phyloP scores from a whole-genome alignment of 2,113 vertebrate species.

The Myodes glareolus region DNA sequence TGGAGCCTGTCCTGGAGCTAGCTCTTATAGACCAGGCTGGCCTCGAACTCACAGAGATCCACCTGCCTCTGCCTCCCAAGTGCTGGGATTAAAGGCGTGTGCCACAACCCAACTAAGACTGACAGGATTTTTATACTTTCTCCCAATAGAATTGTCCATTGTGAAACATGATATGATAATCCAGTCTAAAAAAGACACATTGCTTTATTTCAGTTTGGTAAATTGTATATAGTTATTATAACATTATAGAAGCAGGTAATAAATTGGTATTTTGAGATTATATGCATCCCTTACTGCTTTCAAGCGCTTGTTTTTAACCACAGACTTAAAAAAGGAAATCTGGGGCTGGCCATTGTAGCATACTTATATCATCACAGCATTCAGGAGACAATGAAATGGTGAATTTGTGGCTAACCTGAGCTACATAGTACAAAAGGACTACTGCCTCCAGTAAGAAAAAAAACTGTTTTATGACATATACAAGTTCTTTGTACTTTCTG shows the following conservation, averaged over 20 bases:
- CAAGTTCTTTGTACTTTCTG: not conserved
- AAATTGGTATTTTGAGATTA: not conserved
- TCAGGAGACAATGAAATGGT: not conserved
- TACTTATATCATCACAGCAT: not conserved
- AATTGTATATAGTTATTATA: not conserved
- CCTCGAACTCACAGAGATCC: not conserved
- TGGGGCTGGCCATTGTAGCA: not conserved
- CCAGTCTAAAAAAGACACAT: not conserved
- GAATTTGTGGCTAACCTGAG: not conserved
- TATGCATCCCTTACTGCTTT: slow-evolving; percentile 20
- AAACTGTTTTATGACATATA: not conserved
- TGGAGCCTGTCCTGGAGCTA: not conserved
- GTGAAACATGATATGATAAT: not conserved
- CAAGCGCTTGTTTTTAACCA: slow-evolving; percentile 36
- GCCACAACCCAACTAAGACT: not conserved
- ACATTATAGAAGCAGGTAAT: not conserved
- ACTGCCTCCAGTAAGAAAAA: not conserved
- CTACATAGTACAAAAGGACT: not conserved
- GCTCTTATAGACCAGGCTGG: not conserved
- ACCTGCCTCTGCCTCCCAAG: not conserved
- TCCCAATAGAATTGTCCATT: not conserved
- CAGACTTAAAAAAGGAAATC: not conserved
- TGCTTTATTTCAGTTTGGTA: not conserved
- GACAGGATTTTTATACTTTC: not conserved
- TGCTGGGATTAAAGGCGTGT: not conserved